Evolutionary conservation across 2,888 invertebrate genomes (phyloP), one percentile per base, ranked within the genome.

Genomic region (Platerodrilus igneus): DNA sequence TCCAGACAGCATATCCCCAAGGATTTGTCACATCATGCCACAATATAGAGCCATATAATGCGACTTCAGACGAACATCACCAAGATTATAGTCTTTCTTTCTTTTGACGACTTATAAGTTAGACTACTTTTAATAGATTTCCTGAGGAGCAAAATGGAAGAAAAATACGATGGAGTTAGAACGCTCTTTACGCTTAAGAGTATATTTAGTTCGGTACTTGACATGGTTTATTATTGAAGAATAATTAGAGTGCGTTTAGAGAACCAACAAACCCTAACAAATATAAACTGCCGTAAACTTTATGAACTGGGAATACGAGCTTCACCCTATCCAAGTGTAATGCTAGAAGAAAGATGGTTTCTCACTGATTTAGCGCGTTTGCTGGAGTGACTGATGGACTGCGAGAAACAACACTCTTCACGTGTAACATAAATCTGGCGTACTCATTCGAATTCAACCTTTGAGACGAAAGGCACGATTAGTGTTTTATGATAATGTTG

Each of bases 391-490:
- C 56, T 62, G 64, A 67, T 62, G 63, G 63, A 47, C 63, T 60
- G 64, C 63, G 57, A 63, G 61, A 58, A 66, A 67, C 67, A 67
- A 67, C 67, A 64, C 62, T 57, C 60, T 61, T 63, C 63, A 63
- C 63, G 65, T 64, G 64, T 64, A 64, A 60, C 61, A 67, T 67
- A 65, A 67, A 66, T 65, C 58, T n/a, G n/a, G n/a, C n/a, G n/a
- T n/a, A n/a, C n/a, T n/a, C n/a, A 32, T 34, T 39, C 41, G 45
- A 29, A 35, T 42, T 28, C 36, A 28, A 31, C 32, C 43, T 42
- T 37, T 46, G 48, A 51, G 45, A 51, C 48, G 48, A 42, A 37
- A 48, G 32, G 48, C 48, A 48, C 48, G 50, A 51, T 42, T 47
- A 44, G 44, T 51, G 47, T 48, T 51, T 51, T 51, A 51, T 47